phyloP scores from a whole-genome alignment of 1,140 invertebrate genomes.

The Drosophila pruinosa region DNA sequence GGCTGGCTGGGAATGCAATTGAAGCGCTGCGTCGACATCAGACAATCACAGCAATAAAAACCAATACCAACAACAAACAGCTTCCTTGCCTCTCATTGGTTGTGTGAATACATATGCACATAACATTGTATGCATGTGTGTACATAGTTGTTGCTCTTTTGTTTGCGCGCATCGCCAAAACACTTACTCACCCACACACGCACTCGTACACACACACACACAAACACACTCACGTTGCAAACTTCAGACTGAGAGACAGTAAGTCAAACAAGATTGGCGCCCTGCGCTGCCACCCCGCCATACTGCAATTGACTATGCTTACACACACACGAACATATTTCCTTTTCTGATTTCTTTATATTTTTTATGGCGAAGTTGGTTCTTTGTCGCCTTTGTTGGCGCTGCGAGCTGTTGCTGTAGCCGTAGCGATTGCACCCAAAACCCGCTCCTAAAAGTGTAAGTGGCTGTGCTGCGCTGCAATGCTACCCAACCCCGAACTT shows the following conservation, averaged over 20 bases:
- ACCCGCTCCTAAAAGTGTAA: constrained; percentile 60
- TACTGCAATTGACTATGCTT: constrained; percentile 19
- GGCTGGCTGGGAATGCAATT: constrained; percentile 38
- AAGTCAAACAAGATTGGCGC: constrained; percentile 42
- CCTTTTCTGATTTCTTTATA: constrained; percentile 44
- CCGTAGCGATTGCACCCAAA: constrained; percentile 7
- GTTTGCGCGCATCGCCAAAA: constrained; percentile 33
- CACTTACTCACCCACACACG: constrained; percentile 22
- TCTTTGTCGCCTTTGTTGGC: constrained; percentile 70
- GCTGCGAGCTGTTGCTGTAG: constrained; percentile 22
- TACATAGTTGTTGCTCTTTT: constrained; percentile 34
- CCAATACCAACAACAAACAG: constrained; percentile 28
- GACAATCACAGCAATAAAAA: constrained; percentile 35
- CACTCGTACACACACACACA: background rate
- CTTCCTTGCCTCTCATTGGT: constrained; percentile 34
- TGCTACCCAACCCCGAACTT: constrained; percentile 26
- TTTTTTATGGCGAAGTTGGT: constrained; percentile 48
- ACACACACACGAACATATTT: constrained; percentile 16
- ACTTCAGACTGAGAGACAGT: constrained; percentile 58
- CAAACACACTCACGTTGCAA: background rate
- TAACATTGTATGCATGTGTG: too few relatives aligned
- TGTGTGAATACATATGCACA: background rate
- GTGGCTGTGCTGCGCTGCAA: constrained; percentile 35
- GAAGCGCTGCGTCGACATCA: constrained; percentile 17
- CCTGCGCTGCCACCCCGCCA: background rate